Conservation (phyloP, 2,797 vertebrate genomes). For the Gymnocypris eckloni region DNA sequence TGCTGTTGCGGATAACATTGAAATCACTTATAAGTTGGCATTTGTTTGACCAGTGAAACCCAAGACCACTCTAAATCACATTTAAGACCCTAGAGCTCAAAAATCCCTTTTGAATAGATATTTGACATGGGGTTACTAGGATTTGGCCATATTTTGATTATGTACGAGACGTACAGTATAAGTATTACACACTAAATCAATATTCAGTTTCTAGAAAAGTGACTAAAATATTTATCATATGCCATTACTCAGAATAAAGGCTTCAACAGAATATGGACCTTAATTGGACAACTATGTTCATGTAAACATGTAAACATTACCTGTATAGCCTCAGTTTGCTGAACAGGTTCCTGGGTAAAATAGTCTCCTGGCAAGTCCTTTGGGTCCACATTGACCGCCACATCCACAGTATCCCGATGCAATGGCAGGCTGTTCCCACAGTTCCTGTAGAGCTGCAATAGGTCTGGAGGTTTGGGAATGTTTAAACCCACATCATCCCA, state of each 20-base stretch:
- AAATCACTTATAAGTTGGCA: background rate
- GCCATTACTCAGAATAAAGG: background rate
- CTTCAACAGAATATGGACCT: background rate
- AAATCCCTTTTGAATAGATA: background rate
- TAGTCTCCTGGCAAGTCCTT: conserved; percentile 82
- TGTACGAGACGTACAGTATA: no score
- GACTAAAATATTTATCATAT: background rate
- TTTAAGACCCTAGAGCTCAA: background rate
- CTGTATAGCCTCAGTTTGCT: conserved; percentile 73
- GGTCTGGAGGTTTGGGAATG: conserved; percentile 95
- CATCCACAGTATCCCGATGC: conserved; percentile 82
- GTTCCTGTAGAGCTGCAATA: conserved; percentile 94
- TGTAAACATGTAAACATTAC: conserved; percentile 47
- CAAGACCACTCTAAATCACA: background rate
- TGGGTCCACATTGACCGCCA: conserved; percentile 85
- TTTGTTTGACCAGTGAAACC: background rate
- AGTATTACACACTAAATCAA: no score
- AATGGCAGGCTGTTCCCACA: conserved; percentile 84
- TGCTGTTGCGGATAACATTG: conserved; percentile 77
- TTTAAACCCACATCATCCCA: conserved; percentile 99
- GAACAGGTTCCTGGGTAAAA: conserved; percentile 66
- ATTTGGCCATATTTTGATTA: background rate
- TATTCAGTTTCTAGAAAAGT: background rate
- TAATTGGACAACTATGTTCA: background rate
- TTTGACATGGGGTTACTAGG: background rate